A percentile compares a stretch with the other conserved stretches of the same genome.
phyloP scores from a whole-genome alignment of 2,113 vertebrate genomes.

The Dinomys branickii region DNA sequence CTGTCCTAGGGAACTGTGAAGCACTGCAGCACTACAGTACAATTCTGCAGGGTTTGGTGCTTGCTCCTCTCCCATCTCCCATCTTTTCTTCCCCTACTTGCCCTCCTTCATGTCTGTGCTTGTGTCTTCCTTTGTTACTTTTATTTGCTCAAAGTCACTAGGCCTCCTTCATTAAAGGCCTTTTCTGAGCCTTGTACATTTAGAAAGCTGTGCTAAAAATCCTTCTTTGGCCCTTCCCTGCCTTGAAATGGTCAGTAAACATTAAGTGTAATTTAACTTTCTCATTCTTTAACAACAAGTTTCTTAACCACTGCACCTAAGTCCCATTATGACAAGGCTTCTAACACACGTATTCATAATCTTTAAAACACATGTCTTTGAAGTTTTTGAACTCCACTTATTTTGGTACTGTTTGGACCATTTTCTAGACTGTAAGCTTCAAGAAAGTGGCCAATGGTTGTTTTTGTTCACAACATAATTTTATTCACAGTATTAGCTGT shows the following conservation, averaged over 20 bases:
- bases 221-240: not conserved
- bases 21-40: not conserved
- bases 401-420: not conserved
- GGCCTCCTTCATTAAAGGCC: not conserved
- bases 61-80: too few species aligned
- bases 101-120: not conserved
- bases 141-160: not conserved
- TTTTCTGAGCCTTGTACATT: not conserved
- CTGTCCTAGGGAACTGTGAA: not conserved
- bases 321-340: not conserved
- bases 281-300: not conserved
- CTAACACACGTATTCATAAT: not conserved
- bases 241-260: not conserved
- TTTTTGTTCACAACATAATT: not conserved
- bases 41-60: fast-evolving
- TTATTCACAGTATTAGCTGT: not conserved
- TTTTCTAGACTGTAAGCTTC: not conserved
- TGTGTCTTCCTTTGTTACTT: not conserved
- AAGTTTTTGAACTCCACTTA: not conserved
- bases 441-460: not conserved
- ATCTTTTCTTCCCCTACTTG: not conserved
- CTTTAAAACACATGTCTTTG: not conserved
- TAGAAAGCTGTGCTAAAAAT: not conserved
- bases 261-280: not conserved
- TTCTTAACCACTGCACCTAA: not conserved